Evolutionary conservation across 2,113 vertebrate genomes (phyloP), one percentile per base, ranked within the genome.

Genomic region (Equus quagga): DNA sequence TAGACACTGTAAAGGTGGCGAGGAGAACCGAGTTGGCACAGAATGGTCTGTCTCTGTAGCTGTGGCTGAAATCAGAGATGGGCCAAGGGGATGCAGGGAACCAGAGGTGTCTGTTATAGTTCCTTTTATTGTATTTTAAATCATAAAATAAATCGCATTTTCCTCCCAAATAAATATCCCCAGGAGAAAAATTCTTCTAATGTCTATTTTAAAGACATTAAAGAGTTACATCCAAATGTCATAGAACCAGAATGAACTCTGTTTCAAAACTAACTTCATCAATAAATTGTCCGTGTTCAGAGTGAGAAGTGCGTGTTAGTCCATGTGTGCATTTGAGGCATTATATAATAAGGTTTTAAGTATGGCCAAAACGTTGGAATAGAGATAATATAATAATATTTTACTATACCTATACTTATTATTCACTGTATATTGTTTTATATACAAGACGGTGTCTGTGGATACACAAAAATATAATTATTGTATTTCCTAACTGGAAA

Each of bases 81-180:
- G n/a, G 18, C 19, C 36, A 54, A 67, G 15, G 4, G 9, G 54
- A 70, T 4, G 3, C 49, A 70, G 64, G 12, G 56, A 67, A 41
- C 69, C 51, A 36, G 31, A 10, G 5, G 5, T 33, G 62, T 70
- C 18, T 46, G 4, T 62, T 70, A 33, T 2, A 5, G 5, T 44
- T 87, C 18, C 44, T 92, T 87, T 95, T n/a, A 54, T 60, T 91
- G 85, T 54, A 79, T 58, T 80, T 64, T 69, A 24, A 89, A 41
- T 88, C 19, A 23, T 82, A 64, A 56, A 96, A 54, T 33, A 70
- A 91, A 79, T 91, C 36, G 28, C 85, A n/a, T 96, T 44, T 89
- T 88, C 36, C 56, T 96, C 21, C 89, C 64, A 46, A 73, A 19
- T 76, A 33, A 83, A 73, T n/a, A 46, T 9, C 49, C 80, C 26